phyloP scores from a whole-genome alignment of 1,140 invertebrate genomes.

The Forficula auricularia region DNA sequence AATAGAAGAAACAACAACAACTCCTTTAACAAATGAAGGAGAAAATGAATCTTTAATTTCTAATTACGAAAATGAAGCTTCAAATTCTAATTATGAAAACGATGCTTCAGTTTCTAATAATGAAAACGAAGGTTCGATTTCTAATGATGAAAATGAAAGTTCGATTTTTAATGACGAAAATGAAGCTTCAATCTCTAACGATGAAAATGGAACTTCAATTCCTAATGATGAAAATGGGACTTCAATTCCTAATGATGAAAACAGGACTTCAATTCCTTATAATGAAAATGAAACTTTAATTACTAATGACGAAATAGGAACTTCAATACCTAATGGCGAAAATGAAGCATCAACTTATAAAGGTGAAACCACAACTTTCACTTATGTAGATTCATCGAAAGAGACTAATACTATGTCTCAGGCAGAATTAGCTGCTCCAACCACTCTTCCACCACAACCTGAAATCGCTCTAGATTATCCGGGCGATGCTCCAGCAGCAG shows the following conservation, averaged over 20 bases:
- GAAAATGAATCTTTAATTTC: too few species aligned
- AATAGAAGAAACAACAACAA: background rate
- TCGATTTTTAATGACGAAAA: too few species aligned
- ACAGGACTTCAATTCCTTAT: too few species aligned
- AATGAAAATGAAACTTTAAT: too few species aligned
- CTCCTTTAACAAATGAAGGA: background rate
- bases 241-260: background rate
- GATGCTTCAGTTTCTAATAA: background rate
- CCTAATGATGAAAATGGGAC: background rate
- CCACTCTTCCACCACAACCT: background rate
- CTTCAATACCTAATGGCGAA: too few species aligned
- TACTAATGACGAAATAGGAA: too few species aligned
- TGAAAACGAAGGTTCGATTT: background rate
- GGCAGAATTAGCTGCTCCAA: background rate
- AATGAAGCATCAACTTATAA: background rate
- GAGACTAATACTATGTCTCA: background rate
- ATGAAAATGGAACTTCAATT: background rate
- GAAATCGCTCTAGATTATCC: conserved; percentile 19
- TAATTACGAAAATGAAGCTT: too few species aligned
- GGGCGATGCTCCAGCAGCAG: conserved; percentile 44
- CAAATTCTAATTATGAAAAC: background rate
- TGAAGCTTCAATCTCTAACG: too few species aligned
- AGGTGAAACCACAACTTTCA: background rate
- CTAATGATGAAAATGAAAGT: too few species aligned
- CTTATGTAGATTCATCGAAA: too few species aligned